Evolutionary conservation across 2,113 vertebrate species (phyloP), one percentile per base, ranked within the genome.

Genomic region (Anarhynchus alexandrinus): DNA sequence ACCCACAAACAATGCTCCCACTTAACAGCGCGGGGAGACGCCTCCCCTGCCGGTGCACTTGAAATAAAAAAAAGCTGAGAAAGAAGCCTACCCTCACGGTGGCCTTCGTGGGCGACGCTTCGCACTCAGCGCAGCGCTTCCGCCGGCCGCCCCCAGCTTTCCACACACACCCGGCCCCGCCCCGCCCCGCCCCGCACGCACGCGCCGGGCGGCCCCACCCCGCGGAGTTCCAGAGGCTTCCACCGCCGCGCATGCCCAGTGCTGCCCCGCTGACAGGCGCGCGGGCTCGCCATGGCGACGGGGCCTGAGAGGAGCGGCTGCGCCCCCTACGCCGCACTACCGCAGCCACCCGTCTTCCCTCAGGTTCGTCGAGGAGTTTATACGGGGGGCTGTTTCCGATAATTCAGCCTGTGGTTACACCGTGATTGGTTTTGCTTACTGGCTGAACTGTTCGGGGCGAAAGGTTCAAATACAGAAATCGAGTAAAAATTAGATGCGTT

Each of bases 291-390:
- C 3, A 2, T 5, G 79, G 26, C 12, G 65, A 13, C 8, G 2
- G 1, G 8, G 13, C 27, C 15, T 20, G 17, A 19, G 66, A 16
- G 5, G 5, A 5, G 49, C 3, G 16, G 34, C 2, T 7, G 34
- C 4, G 3, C 11, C 15, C 15, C 20, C 3, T 49, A 49, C 21
- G 21, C 21, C 47, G 11, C 21, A 51, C 22, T 25, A 4, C 49
- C 25, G 3, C 43, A 20, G 16, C 8, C 59, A 2, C 23, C 6
- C 21, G 7, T 10, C 20, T 25, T 19, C 65, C 8, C 40, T n/a
- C 40, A 3, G 19, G 9, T 34, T 8, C 23, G 0, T 7, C 1
- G 17, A 10, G 32, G 13, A 19, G 15, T 12, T n/a, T 9, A 1
- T 2, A 5, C 0, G 4, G 12, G 8, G 16, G 10, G 12, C 25